A percentile compares a stretch with the other conserved stretches of the same genome.
Conservation (phyloP, 1,140 invertebrate species). For the Drosophila sucinea region DNA sequence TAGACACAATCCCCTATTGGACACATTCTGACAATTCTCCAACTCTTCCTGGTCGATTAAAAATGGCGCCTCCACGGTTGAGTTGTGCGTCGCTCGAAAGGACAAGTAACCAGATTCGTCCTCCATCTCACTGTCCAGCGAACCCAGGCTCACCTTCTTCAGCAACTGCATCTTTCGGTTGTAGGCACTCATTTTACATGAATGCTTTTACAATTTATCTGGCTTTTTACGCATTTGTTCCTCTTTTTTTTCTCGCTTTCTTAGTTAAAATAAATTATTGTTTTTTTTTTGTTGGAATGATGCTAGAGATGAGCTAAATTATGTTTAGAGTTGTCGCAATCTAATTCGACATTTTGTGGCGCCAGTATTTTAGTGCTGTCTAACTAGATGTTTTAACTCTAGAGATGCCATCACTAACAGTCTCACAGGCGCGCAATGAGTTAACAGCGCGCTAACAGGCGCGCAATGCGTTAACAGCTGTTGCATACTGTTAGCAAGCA, state of each 20-base stretch:
- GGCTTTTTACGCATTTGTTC: constrained; percentile 45
- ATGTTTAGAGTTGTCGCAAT: constrained; percentile 6
- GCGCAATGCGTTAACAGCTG: too few species aligned
- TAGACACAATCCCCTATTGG: constrained; percentile 31
- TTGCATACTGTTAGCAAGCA: background rate
- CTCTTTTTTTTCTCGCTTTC: constrained; percentile 28
- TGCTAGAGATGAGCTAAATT: constrained; percentile 7
- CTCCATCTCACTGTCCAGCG: constrained; percentile 51
- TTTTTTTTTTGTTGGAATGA: constrained; percentile 7
- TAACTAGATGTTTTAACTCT: background rate
- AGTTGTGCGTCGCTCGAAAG: constrained; percentile 63
- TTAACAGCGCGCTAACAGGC: too few species aligned
- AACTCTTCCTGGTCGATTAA: constrained; percentile 47
- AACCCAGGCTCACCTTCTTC: constrained; percentile 18
- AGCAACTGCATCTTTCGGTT: constrained; percentile 47
- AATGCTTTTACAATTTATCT: constrained; percentile 3
- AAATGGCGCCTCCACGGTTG: constrained; percentile 73
- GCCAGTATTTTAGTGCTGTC: background rate
- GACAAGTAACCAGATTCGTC: constrained; percentile 72
- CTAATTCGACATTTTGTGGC: background rate
- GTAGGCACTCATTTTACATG: constrained; percentile 61
- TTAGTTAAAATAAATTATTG: constrained; percentile 9
- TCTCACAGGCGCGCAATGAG: too few species aligned
- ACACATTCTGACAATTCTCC: constrained; percentile 63
- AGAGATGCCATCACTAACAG: too few species aligned